Conservation (phyloP, 2,113 vertebrate species). For the Neolamprologus caudopunctatus region DNA sequence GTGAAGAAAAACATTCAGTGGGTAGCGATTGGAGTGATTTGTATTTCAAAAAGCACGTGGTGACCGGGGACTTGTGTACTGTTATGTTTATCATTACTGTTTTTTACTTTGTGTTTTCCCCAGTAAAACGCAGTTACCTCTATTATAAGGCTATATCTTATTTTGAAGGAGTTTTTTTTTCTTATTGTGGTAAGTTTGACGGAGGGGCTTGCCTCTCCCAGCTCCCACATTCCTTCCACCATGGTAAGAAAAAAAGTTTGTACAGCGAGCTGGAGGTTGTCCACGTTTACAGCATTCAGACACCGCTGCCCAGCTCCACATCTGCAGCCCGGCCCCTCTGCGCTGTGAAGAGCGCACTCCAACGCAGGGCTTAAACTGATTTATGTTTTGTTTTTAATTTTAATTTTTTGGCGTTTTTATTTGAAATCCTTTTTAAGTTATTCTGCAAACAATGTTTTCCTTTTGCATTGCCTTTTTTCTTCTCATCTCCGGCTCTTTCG, state of each 20-base stretch:
- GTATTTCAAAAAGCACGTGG: neutral
- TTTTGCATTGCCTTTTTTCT: constrained; percentile 40
- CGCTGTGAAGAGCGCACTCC: neutral
- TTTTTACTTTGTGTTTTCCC: neutral
- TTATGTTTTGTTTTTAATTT: neutral
- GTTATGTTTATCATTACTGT: neutral
- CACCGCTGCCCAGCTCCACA: neutral
- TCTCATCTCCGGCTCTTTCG: constrained; percentile 27
- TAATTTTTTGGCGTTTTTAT: neutral
- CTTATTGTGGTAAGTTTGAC: neutral
- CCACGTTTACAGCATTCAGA: constrained; percentile 60
- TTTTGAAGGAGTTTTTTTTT: neutral
- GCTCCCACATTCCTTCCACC: constrained; percentile 17
- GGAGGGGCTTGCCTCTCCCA: neutral
- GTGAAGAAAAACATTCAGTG: neutral
- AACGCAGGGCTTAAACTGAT: neutral
- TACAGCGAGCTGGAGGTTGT: constrained; percentile 41
- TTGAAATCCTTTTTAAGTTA: neutral
- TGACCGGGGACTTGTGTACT: neutral
- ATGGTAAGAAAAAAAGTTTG: neutral
- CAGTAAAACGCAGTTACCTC: neutral
- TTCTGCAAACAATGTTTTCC: constrained; percentile 32
- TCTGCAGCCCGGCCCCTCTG: neutral
- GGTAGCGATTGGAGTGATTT: neutral
- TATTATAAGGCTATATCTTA: neutral